A percentile compares a stretch with the other conserved stretches of the same genome.
Conservation (phyloP, 92 coral and sea anemone genomes). For the Epizoanthus ramosus region DNA sequence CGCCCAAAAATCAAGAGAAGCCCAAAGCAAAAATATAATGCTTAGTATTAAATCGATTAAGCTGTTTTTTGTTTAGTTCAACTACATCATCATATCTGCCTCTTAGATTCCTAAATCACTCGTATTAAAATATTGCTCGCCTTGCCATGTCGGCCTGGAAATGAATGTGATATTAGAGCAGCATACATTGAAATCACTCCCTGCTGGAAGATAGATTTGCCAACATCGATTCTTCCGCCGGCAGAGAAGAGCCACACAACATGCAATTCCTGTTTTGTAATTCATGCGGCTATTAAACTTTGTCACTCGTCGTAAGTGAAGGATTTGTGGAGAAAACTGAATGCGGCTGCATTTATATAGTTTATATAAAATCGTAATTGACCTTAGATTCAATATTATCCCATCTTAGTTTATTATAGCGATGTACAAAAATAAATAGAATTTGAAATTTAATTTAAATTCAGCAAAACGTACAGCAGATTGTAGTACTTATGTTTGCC, state of each 20-base stretch:
- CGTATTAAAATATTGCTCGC: conserved; percentile 22
- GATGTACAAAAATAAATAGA: background rate
- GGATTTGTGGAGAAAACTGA: background rate
- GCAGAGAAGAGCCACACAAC: background rate
- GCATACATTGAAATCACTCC: conserved; percentile 1
- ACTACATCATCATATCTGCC: conserved; percentile 4
- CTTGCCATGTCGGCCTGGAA: conserved; percentile 22
- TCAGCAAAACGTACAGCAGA: background rate
- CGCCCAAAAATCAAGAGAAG: conserved; percentile 9
- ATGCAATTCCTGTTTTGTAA: background rate
- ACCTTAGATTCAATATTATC: conserved; percentile 7
- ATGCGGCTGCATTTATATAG: background rate
- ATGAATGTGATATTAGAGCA: conserved; percentile 29
- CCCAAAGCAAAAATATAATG: background rate
- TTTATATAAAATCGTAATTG: background rate
- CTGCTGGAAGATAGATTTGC: conserved; percentile 23
- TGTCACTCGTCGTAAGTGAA: background rate
- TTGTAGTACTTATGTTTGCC: background rate
- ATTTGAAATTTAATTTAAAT: background rate
- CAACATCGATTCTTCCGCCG: conserved; percentile 28
- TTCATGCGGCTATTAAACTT: conserved; percentile 7
- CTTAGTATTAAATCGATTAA: background rate
- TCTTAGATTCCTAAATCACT: conserved; percentile 7
- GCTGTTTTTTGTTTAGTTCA: conserved; percentile 1
- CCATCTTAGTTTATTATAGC: background rate